phyloP scores from a whole-genome alignment of 2,888 invertebrate species.

The Deilephila porcellus region DNA sequence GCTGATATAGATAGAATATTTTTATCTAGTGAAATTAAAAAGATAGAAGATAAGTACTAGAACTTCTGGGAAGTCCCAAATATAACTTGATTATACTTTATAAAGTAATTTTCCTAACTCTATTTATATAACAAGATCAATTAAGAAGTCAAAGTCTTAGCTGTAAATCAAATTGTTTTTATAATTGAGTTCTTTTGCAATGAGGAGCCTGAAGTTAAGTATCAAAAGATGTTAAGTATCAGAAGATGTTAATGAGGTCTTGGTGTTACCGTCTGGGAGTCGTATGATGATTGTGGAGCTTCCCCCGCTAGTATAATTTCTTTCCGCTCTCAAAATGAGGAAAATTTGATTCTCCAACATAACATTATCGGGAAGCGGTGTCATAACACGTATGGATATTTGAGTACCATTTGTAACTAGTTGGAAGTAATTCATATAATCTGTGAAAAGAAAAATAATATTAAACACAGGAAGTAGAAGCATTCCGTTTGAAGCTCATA shows the following conservation, averaged over 20 bases:
- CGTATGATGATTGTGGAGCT: constrained; percentile 66
- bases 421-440: constrained; percentile 53
- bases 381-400: constrained; percentile 51
- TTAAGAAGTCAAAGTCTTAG: neutral
- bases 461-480: too few species aligned
- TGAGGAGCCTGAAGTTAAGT: neutral
- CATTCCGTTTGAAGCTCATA: too few species aligned
- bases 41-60: neutral
- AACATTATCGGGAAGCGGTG: constrained; percentile 50
- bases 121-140: neutral
- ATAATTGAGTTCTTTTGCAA: neutral
- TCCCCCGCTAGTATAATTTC: constrained; percentile 67
- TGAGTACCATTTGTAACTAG: constrained; percentile 47
- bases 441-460: constrained; percentile 51
- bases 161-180: neutral
- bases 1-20: too few species aligned
- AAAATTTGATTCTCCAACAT: constrained; percentile 55
- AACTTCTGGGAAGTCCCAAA: neutral
- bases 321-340: constrained; percentile 62
- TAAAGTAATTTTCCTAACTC: neutral
- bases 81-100: neutral
- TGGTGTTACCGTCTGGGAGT: constrained; percentile 66
- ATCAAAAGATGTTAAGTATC: neutral
- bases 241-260: neutral
- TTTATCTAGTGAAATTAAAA: neutral